These are phyloP conservation scores for Nebria ingens DNA, from an alignment of 1,140 invertebrate species.

Conservation along the genomic window DNA sequence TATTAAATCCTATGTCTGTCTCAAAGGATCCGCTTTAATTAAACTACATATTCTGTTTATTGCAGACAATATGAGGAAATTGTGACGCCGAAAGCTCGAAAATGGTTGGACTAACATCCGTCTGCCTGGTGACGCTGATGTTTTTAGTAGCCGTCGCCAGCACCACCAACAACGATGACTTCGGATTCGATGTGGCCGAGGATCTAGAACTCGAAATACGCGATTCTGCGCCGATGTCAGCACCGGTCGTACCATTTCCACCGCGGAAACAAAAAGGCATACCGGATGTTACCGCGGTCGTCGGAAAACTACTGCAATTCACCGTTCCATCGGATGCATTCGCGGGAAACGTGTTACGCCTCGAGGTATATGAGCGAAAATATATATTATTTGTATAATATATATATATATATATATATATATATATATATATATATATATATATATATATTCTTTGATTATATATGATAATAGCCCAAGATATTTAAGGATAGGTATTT, in stretches of 20 bases:
- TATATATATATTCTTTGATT: too few species aligned
- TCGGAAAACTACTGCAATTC: conserved; percentile 46
- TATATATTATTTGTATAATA: too few species aligned
- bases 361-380: too few species aligned
- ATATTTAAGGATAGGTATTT: too few species aligned
- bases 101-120: background rate
- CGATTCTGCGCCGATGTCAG: background rate
- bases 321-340: conserved; percentile 18
- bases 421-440: too few species aligned
- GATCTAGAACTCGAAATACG: conserved; percentile 1
- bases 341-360: background rate
- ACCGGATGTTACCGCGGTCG: conserved; percentile 52
- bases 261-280: conserved; percentile 12
- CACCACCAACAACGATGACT: background rate
- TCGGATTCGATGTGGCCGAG: conserved; percentile 4
- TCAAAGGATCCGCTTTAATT: too few species aligned
- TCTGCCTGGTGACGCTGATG: background rate
- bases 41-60: background rate
- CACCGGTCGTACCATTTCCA: background rate
- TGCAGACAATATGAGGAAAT: conserved; percentile 7
- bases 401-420: too few species aligned
- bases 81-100: background rate
- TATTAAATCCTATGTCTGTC: background rate
- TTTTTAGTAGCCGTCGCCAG: background rate
- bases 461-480: too few species aligned